Evolutionary conservation across 2,113 vertebrate species (phyloP).

Genomic region (Centropristis striata): DNA sequence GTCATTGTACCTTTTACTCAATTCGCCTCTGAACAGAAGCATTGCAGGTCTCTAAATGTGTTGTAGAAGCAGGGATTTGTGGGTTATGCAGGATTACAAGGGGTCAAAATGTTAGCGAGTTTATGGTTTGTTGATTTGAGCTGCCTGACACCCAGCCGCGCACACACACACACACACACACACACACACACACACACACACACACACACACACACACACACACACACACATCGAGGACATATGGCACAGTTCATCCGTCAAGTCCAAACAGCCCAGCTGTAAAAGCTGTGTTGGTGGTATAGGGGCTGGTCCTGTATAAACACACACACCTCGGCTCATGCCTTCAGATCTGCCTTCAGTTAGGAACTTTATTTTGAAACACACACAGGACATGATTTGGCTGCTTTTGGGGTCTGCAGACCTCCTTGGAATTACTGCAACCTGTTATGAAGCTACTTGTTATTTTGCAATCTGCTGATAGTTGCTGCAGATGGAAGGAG

Average conservation of each 20-base stretch:
- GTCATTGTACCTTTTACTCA: too few relatives aligned
- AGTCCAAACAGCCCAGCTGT: slow-evolving; percentile 73
- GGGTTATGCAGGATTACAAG: slow-evolving; percentile 32
- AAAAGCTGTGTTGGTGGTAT: slow-evolving; percentile 72
- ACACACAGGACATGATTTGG: not conserved
- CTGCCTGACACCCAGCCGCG: slow-evolving; percentile 44
- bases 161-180: slow-evolving; percentile 12
- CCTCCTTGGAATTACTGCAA: not conserved
- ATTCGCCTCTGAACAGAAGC: slow-evolving; percentile 6
- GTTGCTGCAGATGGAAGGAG: slow-evolving; percentile 1
- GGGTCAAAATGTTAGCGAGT: slow-evolving; percentile 58
- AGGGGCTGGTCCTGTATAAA: slow-evolving; percentile 58
- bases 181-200: slow-evolving; percentile 40
- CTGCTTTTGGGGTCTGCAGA: slow-evolving; percentile 1
- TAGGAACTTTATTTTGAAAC: not conserved
- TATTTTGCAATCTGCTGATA: not conserved
- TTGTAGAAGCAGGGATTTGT: not conserved
- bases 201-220: slow-evolving; percentile 2
- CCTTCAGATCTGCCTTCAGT: slow-evolving; percentile 30
- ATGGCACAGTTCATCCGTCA: slow-evolving; percentile 69
- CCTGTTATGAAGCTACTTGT: not conserved
- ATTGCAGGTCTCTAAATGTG: not conserved
- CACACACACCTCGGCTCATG: slow-evolving; percentile 51
- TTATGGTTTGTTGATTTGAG: slow-evolving; percentile 76
- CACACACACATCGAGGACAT: slow-evolving; percentile 36